Evolutionary conservation across 2,888 invertebrate genomes (phyloP).

Genomic region (Muscina levida): DNA sequence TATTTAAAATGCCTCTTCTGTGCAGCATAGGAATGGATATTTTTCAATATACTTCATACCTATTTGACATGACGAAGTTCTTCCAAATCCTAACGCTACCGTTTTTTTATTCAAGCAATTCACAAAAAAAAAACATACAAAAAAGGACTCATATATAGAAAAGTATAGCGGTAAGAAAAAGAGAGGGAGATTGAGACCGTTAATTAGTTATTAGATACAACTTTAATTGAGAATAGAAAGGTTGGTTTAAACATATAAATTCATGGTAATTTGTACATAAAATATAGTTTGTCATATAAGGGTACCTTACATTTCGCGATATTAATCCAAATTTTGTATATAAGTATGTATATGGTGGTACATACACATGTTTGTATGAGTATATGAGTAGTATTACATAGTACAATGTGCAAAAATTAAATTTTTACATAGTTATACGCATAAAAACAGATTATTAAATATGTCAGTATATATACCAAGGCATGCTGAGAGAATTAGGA

Average conservation of each 20-base stretch:
- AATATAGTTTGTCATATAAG: constrained; percentile 52
- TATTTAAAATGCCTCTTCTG: constrained; percentile 13
- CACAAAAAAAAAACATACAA: no score
- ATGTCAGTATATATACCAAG: constrained; percentile 39
- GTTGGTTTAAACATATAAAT: constrained; percentile 54
- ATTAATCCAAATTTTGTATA: constrained; percentile 9
- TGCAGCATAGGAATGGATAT: constrained; percentile 46
- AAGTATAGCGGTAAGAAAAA: not conserved
- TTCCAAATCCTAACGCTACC: no score
- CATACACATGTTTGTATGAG: constrained; percentile 45
- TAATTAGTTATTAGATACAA: no score
- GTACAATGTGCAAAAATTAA: constrained; percentile 45
- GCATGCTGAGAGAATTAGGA: constrained; percentile 40
- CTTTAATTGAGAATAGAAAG: constrained; percentile 32
- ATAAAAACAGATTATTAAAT: constrained; percentile 11
- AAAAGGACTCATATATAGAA: no score
- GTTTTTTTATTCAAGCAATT: no score
- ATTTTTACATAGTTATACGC: not conserved
- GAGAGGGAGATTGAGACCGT: no score
- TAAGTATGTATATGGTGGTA: constrained; percentile 7
- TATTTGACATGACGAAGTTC: constrained; percentile 5
- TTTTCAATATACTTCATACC: not conserved
- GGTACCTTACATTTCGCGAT: constrained; percentile 50
- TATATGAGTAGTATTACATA: not conserved
- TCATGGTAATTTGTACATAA: constrained; percentile 61